phyloP scores from a whole-genome alignment of 2,888 invertebrate species.

The Amiota communis region DNA sequence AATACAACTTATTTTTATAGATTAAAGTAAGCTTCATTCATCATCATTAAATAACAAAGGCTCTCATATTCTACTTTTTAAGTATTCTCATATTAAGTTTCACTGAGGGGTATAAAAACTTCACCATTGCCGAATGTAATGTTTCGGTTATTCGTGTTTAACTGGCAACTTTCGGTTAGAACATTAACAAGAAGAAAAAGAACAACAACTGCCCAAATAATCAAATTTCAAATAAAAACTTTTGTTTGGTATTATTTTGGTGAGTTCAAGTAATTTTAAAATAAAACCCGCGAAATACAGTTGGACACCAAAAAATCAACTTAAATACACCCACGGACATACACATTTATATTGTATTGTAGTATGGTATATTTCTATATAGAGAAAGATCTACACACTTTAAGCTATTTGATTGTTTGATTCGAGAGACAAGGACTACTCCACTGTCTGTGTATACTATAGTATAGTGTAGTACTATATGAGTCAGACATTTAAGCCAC shows the following conservation, averaged over 20 bases:
- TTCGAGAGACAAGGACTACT: neutral
- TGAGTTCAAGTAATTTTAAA: slow-evolving; percentile 51
- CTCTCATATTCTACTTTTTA: neutral
- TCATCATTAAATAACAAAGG: too few species aligned
- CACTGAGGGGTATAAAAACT: neutral
- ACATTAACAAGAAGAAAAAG: slow-evolving; percentile 3
- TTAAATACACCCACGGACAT: slow-evolving; percentile 24
- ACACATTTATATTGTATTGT: slow-evolving; percentile 15
- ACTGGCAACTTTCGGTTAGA: neutral
- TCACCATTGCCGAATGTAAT: neutral
- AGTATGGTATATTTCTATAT: too few species aligned
- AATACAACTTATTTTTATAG: too few species aligned
- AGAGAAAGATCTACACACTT: neutral
- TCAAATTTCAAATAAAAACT: slow-evolving; percentile 57
- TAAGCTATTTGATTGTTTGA: slow-evolving; percentile 17
- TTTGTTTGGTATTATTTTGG: slow-evolving; percentile 19
- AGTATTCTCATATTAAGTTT: neutral
- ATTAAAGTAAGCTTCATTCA: too few species aligned
- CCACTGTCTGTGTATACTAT: neutral
- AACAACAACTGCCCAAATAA: slow-evolving; percentile 47
- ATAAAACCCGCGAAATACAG: slow-evolving; percentile 43
- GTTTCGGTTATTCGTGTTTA: neutral
- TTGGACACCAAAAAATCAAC: slow-evolving; percentile 2
- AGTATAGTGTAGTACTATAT: slow-evolving; percentile 17
- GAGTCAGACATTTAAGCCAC: slow-evolving; percentile 62